Conservation (phyloP, 1,140 invertebrate species). For the Adoxophyes honmai region DNA sequence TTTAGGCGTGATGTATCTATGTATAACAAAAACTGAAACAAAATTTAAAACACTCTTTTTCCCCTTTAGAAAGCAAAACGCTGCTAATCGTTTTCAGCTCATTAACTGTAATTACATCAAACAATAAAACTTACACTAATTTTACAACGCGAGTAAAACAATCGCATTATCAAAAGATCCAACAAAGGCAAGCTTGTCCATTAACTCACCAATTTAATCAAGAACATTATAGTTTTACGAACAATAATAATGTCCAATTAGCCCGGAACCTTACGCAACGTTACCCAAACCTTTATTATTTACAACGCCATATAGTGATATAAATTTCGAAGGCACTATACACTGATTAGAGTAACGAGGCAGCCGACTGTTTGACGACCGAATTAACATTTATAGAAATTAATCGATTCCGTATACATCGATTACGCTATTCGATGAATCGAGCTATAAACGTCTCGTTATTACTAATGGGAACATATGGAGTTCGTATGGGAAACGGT, state of each 20-base stretch:
- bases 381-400: conserved; percentile 65
- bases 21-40: too few relatives aligned
- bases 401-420: conserved; percentile 57
- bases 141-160: too few relatives aligned
- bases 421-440: conserved; percentile 44
- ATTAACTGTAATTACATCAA: too few relatives aligned
- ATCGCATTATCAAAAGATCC: neutral
- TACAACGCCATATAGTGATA: conserved; percentile 31
- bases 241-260: conserved; percentile 42
- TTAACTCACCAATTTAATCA: conserved; percentile 21
- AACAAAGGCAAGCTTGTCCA: conserved; percentile 15
- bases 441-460: conserved; percentile 63
- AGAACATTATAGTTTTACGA: conserved; percentile 25
- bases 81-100: too few relatives aligned
- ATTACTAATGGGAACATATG: conserved; percentile 65
- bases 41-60: too few relatives aligned
- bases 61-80: too few relatives aligned
- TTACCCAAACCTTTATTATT: conserved; percentile 41
- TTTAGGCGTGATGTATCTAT: too few relatives aligned
- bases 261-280: conserved; percentile 40
- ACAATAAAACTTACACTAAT: too few relatives aligned
- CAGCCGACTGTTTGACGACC: conserved; percentile 54
- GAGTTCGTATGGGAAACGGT: conserved; percentile 43
- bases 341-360: conserved; percentile 66
- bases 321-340: conserved; percentile 58